Percentiles rank a stretch among this genome's conserved stretches.
Evolutionary conservation across 2,888 invertebrate species (phyloP).

Genomic region (Asteroscopus sphinx): DNA sequence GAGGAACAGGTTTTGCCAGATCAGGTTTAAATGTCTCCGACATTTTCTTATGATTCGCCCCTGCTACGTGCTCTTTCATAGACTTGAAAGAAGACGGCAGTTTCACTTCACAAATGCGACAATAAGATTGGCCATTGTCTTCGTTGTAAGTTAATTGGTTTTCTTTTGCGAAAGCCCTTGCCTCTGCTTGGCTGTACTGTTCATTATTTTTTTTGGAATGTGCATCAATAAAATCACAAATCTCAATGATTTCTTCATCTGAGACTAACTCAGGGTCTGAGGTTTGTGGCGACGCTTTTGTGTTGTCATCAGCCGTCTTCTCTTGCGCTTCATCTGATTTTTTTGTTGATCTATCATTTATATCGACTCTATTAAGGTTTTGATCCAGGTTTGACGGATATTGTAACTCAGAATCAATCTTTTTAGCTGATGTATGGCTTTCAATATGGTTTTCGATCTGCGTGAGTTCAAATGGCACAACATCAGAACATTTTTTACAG

Average conservation of each 20-base stretch:
- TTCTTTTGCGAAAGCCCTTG: constrained; percentile 21
- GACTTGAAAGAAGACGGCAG: constrained; percentile 35
- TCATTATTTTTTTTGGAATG: background rate
- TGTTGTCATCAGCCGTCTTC: background rate
- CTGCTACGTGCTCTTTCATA: constrained; percentile 49
- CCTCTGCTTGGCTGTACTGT: background rate
- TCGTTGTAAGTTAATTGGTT: constrained; percentile 39
- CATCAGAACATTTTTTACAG: constrained; percentile 54
- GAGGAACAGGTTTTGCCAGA: background rate
- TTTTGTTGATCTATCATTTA: constrained; percentile 33
- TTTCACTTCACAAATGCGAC: constrained; percentile 42
- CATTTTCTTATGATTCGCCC: constrained; percentile 59
- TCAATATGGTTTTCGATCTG: constrained; percentile 55
- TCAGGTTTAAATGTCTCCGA: background rate
- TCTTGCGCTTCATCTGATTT: background rate
- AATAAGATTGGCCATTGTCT: constrained; percentile 32
- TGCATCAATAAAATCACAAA: background rate
- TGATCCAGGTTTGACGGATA: constrained; percentile 36
- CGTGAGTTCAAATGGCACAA: constrained; percentile 42
- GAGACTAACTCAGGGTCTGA: background rate
- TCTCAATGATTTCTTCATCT: background rate
- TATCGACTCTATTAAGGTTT: constrained; percentile 34
- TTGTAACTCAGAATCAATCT: constrained; percentile 18
- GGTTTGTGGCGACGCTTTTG: background rate
- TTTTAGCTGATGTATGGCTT: constrained; percentile 24